Percentiles rank a stretch among this genome's conserved stretches.
phyloP scores from a whole-genome alignment of 2,888 invertebrate genomes.

The Sceliomorpha sp. region DNA sequence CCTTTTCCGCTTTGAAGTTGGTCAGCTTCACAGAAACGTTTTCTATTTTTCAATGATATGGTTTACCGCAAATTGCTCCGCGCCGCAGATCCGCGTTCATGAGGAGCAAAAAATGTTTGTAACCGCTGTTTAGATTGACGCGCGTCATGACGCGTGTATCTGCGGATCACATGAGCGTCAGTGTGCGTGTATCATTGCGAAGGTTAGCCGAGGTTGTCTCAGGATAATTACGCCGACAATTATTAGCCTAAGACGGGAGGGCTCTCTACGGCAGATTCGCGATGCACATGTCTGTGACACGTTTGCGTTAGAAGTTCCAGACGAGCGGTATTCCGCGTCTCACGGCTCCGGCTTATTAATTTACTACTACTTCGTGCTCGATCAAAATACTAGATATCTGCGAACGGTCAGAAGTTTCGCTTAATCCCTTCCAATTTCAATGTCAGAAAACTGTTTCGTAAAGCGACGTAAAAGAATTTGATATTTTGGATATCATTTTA shows the following conservation, averaged over 20 bases:
- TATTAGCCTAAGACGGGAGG: constrained; percentile 32
- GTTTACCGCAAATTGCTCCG: constrained; percentile 43
- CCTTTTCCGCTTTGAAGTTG: constrained; percentile 24
- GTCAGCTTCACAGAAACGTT: constrained; percentile 41
- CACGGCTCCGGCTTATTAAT: constrained; percentile 41
- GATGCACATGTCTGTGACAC: constrained; percentile 14
- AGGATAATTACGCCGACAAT: constrained; percentile 39
- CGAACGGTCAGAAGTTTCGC: no score
- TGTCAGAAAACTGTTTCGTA: no score
- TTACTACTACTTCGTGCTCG: constrained; percentile 33
- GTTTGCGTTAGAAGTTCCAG: constrained; percentile 31
- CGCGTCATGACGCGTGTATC: constrained; percentile 32
- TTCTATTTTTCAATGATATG: constrained; percentile 43
- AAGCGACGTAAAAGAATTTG: no score
- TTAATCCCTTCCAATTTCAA: no score
- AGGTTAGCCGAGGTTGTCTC: constrained; percentile 29
- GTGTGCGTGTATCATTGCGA: constrained; percentile 7
- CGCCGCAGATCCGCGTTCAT: constrained; percentile 33
- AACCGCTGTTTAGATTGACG: constrained; percentile 41
- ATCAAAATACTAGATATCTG: constrained; percentile 4
- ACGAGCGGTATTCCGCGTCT: constrained; percentile 27
- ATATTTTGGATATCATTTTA: no score
- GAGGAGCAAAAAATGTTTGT: constrained; percentile 25
- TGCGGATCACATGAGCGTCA: no score
- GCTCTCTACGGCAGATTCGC: constrained; percentile 29